Conservation (phyloP, 2,113 vertebrate genomes). For the Henicopernis longicauda region DNA sequence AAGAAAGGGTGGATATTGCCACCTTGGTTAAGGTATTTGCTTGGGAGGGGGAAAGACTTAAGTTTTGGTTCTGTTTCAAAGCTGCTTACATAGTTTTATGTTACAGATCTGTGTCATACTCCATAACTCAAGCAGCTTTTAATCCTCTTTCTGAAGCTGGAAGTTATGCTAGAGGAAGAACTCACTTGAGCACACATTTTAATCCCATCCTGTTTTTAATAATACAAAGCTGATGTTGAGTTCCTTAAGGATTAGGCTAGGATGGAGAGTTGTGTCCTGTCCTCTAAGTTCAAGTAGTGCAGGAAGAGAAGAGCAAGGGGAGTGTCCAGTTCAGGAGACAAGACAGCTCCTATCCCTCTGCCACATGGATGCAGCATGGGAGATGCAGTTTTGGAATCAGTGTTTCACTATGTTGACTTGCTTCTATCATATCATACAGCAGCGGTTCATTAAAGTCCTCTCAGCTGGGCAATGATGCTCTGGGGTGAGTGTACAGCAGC, state of each 20-base stretch:
- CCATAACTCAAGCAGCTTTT: not conserved
- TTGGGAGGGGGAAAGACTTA: not conserved
- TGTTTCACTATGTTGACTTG: not conserved
- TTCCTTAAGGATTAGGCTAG: not conserved
- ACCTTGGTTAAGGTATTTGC: not conserved
- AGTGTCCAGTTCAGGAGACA: not conserved
- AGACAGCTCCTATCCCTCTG: not conserved
- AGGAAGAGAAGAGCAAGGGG: not conserved
- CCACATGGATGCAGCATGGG: not conserved
- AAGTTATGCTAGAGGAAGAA: not conserved
- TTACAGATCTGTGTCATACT: not conserved
- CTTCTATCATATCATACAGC: not conserved
- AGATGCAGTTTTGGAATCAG: not conserved
- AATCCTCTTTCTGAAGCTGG: not conserved
- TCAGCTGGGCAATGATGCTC: not conserved
- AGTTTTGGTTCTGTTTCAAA: not conserved
- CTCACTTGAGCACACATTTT: not conserved
- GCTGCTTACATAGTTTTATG: not conserved
- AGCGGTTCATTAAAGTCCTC: not conserved
- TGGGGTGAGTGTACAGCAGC: not conserved
- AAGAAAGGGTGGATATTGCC: not conserved
- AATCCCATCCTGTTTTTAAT: constrained; percentile 12
- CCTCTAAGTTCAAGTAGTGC: not conserved
- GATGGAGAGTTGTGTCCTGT: not conserved
- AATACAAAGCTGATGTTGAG: not conserved